These are phyloP conservation scores for Desoria tigrina DNA, from an alignment of 2,888 invertebrate species.

Conservation along the genomic window DNA sequence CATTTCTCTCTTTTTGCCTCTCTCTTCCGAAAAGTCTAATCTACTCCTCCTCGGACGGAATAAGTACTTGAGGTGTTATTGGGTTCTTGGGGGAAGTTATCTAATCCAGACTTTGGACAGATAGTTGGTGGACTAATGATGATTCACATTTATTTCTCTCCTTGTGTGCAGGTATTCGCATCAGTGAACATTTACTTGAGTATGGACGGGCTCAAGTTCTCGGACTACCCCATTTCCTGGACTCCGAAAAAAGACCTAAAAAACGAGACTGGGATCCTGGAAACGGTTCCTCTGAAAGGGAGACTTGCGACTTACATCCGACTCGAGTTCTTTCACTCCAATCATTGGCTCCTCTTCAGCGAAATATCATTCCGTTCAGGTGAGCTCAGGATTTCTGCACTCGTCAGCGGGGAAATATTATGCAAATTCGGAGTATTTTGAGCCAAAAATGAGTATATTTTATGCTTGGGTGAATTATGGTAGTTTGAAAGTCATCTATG, in stretches of 20 bases:
- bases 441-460: too few species aligned
- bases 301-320: slow-evolving; percentile 49
- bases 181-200: slow-evolving; percentile 59
- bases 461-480: too few species aligned
- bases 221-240: slow-evolving; percentile 56
- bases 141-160: slow-evolving; percentile 14
- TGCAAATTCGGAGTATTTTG: too few species aligned
- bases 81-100: too few species aligned
- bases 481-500: too few species aligned
- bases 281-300: slow-evolving; percentile 48
- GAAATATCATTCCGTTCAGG: slow-evolving; percentile 62
- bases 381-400: slow-evolving; percentile 48
- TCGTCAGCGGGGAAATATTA: neutral
- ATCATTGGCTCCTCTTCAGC: slow-evolving; percentile 62
- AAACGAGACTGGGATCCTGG: slow-evolving; percentile 50
- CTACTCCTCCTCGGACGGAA: too few species aligned
- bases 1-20: too few species aligned
- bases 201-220: slow-evolving; percentile 58
- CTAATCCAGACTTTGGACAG: too few species aligned
- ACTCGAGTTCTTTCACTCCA: slow-evolving; percentile 50
- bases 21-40: too few species aligned
- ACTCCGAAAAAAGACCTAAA: slow-evolving; percentile 51
- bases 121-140: slow-evolving; percentile 1
- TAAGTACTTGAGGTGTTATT: too few species aligned
- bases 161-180: slow-evolving; percentile 60